Percentiles rank a stretch among this genome's conserved stretches.
Conservation (phyloP, 2,888 invertebrate species). For the Metacarcinus magister region DNA sequence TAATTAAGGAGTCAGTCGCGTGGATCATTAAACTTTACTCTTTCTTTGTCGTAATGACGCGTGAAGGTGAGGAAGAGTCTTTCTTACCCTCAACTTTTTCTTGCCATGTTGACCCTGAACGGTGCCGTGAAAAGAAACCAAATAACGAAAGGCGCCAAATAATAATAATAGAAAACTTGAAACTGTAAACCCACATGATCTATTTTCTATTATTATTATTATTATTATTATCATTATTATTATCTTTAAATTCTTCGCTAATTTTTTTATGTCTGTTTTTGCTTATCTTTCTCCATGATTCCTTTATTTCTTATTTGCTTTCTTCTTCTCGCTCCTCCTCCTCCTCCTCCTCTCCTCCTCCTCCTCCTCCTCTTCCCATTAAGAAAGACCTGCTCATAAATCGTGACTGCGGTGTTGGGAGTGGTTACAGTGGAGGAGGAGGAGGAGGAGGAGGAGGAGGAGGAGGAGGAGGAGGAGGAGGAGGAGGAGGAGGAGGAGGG, state of each 20-base stretch:
- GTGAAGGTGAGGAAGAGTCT: background rate
- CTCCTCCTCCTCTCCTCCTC: background rate
- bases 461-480: conserved; percentile 54
- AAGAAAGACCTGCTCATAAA: background rate
- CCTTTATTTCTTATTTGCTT: background rate
- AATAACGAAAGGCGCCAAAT: background rate
- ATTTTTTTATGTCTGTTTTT: background rate
- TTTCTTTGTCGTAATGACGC: background rate
- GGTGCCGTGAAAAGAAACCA: background rate
- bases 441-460: too few species aligned
- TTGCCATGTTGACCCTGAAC: background rate
- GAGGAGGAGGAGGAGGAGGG: conserved; percentile 45
- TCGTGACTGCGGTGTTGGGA: conserved; percentile 3
- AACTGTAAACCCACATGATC: background rate
- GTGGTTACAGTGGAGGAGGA: background rate
- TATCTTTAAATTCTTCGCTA: background rate
- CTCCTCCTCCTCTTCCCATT: background rate
- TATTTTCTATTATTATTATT: background rate
- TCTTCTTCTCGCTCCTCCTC: background rate
- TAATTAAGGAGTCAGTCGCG: conserved; percentile 3
- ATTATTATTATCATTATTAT: background rate
- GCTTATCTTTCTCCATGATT: background rate
- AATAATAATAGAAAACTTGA: background rate
- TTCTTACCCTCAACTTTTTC: background rate
- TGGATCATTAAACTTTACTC: background rate